phyloP scores from a whole-genome alignment of 2,113 vertebrate genomes.

The Alces alces region DNA sequence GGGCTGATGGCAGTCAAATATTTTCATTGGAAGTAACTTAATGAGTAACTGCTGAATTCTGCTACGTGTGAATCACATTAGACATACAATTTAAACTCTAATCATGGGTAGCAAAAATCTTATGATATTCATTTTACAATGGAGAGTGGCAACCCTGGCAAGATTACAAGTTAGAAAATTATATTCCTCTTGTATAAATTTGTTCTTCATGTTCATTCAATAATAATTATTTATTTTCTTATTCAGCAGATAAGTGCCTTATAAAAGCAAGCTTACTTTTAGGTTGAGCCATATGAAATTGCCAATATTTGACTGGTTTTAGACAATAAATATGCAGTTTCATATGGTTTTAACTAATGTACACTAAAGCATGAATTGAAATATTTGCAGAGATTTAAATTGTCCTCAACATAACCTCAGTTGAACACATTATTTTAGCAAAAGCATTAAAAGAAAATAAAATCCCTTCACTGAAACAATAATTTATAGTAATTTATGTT shows the following conservation, averaged over 20 bases:
- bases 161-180: conserved; percentile 44
- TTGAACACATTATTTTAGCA: neutral
- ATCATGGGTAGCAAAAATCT: conserved; percentile 14
- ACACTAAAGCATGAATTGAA: neutral
- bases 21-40: conserved; percentile 42
- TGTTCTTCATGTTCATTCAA: conserved; percentile 39
- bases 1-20: conserved; percentile 18
- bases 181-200: conserved; percentile 34
- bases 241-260: neutral
- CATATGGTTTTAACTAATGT: neutral
- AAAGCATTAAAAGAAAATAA: neutral
- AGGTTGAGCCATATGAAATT: neutral
- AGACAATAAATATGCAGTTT: conserved; percentile 36
- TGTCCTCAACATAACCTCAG: neutral
- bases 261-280: neutral
- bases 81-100: conserved; percentile 43
- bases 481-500: neutral
- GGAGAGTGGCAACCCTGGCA: conserved; percentile 25
- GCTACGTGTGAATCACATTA: neutral
- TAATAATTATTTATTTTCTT: conserved; percentile 48
- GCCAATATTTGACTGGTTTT: conserved; percentile 22
- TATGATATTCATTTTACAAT: neutral
- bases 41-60: conserved; percentile 11
- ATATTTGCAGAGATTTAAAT: neutral
- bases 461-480: neutral